A percentile compares a stretch with the other conserved stretches of the same genome.
These are phyloP conservation scores for Cygnus buccinator DNA, from an alignment of 2,113 vertebrate genomes.

Conservation along the genomic window DNA sequence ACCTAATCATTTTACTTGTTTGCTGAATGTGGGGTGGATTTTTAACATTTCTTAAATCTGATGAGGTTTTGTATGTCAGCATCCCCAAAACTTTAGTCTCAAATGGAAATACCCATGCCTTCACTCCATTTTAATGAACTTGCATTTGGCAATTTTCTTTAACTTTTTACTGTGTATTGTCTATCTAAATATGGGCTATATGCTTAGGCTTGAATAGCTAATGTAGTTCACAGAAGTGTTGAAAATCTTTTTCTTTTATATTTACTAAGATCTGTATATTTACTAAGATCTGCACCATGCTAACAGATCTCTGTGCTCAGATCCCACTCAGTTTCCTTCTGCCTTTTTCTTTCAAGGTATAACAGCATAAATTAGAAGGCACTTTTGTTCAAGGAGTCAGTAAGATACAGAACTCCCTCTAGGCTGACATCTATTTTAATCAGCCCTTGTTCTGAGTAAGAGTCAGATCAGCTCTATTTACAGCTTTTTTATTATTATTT, in stretches of 20 bases:
- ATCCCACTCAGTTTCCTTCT: neutral
- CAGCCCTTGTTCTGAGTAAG: neutral
- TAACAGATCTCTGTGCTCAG: neutral
- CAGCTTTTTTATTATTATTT: neutral
- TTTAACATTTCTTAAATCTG: neutral
- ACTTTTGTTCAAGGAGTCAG: neutral
- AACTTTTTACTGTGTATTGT: accelerated
- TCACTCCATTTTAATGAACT: neutral
- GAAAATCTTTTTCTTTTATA: neutral
- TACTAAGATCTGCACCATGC: neutral
- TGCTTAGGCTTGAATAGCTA: neutral
- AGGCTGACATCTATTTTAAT: neutral
- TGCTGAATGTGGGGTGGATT: neutral
- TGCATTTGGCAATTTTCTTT: neutral
- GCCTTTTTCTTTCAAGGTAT: neutral
- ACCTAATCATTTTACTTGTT: neutral
- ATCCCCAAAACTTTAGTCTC: neutral
- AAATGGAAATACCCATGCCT: neutral
- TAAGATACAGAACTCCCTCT: neutral
- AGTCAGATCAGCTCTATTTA: neutral
- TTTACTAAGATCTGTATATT: neutral
- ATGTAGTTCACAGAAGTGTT: neutral
- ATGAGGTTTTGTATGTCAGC: neutral
- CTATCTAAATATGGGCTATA: neutral
- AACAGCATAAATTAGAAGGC: neutral